Conservation (phyloP, 2,888 invertebrate genomes). For the Abscondita cerata region DNA sequence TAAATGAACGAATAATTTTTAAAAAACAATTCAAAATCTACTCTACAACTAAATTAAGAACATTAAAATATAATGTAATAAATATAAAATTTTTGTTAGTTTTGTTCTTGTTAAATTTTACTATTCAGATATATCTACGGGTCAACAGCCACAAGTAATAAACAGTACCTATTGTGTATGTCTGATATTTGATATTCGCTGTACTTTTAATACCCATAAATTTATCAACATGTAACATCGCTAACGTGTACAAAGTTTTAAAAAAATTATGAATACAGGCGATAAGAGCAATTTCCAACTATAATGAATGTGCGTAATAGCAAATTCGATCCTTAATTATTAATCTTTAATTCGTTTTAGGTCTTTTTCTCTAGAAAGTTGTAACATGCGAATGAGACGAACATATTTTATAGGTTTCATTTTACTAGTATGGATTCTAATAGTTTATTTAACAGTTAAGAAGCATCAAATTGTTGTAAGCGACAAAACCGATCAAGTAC, state of each 20-base stretch:
- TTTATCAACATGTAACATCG: constrained; percentile 21
- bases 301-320: constrained; percentile 21
- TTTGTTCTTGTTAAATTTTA: no score
- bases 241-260: constrained; percentile 10
- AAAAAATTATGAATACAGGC: constrained; percentile 13
- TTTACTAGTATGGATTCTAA: constrained; percentile 60
- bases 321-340: neutral
- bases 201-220: constrained; percentile 2
- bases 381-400: constrained; percentile 51
- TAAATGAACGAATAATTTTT: no score
- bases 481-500: constrained; percentile 43
- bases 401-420: constrained; percentile 58
- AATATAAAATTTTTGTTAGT: no score
- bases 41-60: no score
- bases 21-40: no score
- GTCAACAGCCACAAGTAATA: no score
- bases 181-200: constrained; percentile 2
- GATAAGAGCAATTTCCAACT: constrained; percentile 10
- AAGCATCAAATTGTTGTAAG: constrained; percentile 58
- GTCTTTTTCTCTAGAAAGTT: neutral
- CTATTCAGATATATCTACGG: no score
- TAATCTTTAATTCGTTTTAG: neutral
- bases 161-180: neutral
- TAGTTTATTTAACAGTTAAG: constrained; percentile 63
- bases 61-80: no score